Percentiles rank a stretch among this genome's conserved stretches.
phyloP scores from a whole-genome alignment of 2,797 vertebrate species.

The Betta splendens region DNA sequence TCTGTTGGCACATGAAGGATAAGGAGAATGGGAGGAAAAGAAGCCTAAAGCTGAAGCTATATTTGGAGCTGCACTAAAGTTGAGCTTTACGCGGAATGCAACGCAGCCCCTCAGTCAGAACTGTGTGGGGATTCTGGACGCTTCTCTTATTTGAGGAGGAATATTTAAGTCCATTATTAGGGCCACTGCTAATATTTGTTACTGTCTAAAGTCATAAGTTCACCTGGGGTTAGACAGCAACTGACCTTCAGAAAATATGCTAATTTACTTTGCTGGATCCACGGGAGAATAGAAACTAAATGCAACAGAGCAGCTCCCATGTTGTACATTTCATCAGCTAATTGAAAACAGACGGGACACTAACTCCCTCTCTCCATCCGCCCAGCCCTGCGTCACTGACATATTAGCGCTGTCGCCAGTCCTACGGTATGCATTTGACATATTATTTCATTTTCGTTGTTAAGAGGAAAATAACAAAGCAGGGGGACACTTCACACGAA shows the following conservation, averaged over 20 bases:
- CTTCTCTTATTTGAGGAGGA: conserved; percentile 30
- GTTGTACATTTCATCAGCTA: conserved; percentile 75
- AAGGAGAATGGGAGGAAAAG: conserved; percentile 57
- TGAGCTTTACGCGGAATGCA: conserved; percentile 43
- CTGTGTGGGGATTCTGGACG: conserved; percentile 31
- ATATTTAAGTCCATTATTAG: conserved; percentile 63
- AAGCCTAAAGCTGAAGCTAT: conserved; percentile 59
- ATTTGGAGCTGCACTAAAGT: conserved; percentile 63
- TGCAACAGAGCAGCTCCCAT: conserved; percentile 70
- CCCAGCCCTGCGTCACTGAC: conserved; percentile 57
- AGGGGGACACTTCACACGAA: conserved; percentile 41
- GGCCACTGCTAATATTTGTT: conserved; percentile 64
- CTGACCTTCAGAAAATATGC: conserved; percentile 34
- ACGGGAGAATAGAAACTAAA: conserved; percentile 50
- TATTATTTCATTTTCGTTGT: conserved; percentile 58
- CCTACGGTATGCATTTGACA: conserved; percentile 62
- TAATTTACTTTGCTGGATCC: conserved; percentile 49
- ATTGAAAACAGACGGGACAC: conserved; percentile 81
- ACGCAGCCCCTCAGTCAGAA: conserved; percentile 34
- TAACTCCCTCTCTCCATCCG: conserved; percentile 68
- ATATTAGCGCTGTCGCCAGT: conserved; percentile 69
- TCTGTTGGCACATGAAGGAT: conserved; percentile 57
- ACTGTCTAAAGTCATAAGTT: conserved; percentile 52
- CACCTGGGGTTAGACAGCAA: conserved; percentile 53
- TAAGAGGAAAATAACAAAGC: conserved; percentile 59